These are phyloP conservation scores for Catostylus mosaicus DNA, from an alignment of 30 jellyfish, hydroid and myxozoan species.

Conservation along the genomic window DNA sequence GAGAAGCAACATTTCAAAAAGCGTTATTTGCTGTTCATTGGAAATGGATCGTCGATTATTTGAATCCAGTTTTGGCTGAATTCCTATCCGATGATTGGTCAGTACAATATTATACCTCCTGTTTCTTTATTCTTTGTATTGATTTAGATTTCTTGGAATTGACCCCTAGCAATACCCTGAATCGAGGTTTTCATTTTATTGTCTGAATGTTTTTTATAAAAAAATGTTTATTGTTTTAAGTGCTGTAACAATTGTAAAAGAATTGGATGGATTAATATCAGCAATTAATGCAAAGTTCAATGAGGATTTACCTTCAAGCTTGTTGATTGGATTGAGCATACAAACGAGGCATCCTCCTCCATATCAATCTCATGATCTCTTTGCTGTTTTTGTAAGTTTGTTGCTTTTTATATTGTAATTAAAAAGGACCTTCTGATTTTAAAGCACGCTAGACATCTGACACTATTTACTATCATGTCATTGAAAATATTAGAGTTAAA, in stretches of 20 bases:
- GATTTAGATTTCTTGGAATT: neutral
- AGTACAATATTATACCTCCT: neutral
- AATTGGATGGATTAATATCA: neutral
- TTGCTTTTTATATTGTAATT: neutral
- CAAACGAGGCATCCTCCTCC: constrained; percentile 20
- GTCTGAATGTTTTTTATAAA: neutral
- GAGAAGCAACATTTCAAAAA: neutral
- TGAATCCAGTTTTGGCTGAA: constrained; percentile 26
- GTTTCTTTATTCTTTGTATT: neutral
- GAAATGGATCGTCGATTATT: constrained; percentile 49
- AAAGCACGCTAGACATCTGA: too few species aligned
- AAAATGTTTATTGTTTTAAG: neutral
- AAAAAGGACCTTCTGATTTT: too few species aligned
- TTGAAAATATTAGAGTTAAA: too few species aligned
- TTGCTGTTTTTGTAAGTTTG: constrained; percentile 18
- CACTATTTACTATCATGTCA: too few species aligned
- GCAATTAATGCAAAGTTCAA: constrained; percentile 2
- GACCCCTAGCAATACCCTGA: neutral
- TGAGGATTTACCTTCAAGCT: constrained; percentile 10
- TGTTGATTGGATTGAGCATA: neutral
- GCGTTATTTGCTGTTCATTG: constrained; percentile 48
- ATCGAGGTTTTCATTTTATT: neutral
- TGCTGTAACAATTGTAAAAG: neutral
- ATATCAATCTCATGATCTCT: constrained; percentile 15
- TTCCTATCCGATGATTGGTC: constrained; percentile 2